phyloP scores from a whole-genome alignment of 2,113 vertebrate genomes.

The Sylvilagus bachmani region DNA sequence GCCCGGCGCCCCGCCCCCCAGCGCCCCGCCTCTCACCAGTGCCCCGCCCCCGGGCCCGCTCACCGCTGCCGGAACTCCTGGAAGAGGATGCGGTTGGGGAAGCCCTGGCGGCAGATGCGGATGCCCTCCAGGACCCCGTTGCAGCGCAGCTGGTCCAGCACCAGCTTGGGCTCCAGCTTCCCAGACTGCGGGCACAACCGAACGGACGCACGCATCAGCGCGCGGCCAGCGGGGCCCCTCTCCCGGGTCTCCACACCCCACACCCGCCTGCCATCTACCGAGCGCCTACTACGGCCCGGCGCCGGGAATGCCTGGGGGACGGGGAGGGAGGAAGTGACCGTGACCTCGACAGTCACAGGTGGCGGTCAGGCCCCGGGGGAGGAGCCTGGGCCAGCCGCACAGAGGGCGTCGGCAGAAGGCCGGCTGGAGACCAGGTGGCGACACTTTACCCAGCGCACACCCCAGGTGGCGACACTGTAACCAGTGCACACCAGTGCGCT shows the following conservation, averaged over 20 bases:
- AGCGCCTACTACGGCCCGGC: no score
- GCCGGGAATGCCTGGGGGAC: background rate
- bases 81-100: constrained; percentile 99
- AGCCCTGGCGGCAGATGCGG: constrained; percentile 98
- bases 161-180: constrained; percentile 92
- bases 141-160: constrained; percentile 97
- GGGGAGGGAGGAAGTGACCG: no score
- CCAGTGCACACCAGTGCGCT: background rate
- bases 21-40: no score
- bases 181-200: constrained; percentile 87
- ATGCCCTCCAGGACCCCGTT: constrained; percentile 98
- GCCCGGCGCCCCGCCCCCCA: constrained; percentile 79
- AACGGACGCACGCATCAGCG: background rate
- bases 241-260: no score
- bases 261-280: no score
- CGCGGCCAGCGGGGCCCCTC: background rate
- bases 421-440: no score
- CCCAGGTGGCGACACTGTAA: no score
- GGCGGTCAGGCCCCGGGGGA: no score
- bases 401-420: no score
- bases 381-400: no score
- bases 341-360: no score
- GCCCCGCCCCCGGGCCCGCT: background rate
- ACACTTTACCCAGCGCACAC: no score
- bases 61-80: constrained; percentile 99